Base-by-base conservation (phyloP, 2,113 vertebrate species). In the Podarcis muralis region DNA sequence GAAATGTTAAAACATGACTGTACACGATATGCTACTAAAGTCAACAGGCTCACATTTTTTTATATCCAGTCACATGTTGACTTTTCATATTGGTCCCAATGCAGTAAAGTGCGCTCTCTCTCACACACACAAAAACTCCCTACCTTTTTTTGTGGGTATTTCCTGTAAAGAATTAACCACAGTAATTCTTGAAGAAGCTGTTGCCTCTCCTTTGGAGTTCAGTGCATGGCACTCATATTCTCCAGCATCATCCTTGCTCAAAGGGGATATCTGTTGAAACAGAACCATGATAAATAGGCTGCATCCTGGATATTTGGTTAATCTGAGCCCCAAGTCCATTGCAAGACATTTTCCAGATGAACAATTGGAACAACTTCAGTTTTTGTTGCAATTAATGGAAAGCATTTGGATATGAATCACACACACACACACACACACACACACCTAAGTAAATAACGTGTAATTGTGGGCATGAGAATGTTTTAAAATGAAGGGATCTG, bases 191-290 rank as follows among this genome's bases (percentile, higher is more conserved):
- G 98, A 98, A 2, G 96, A 94, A 3, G 98, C 98, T 0, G 98
- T 98, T 30, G 98, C 97, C 86, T 98, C 97, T 23, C 98, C 98
- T 93, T 97, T 97, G 85, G 96, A 84, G 68, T 99, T 99, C 77
- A 95, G 93, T n/a, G 98, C 98, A 0, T 98, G 98, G 90, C 98
- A 99, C 90, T 99, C 98, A 0, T 99, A 99, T 0, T 97, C 97
- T 48, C 98, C 98, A 27, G 95, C 98, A n/a, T 98, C 98, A 0
- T 97, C 97, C 91, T 97, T 97, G 89, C 97, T 98, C 86, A 99
- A 95, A 85, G 98, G 98, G 25, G 97, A 99, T 65, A 99, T 97
- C 98, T 99, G 90, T 6, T 13, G 37, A 23, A 89, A 86, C 37
- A 90, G 92, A 91, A 66, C 85, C 1, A 9, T 16, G 30, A 57